phyloP scores from a whole-genome alignment of 2,888 invertebrate genomes.

The Drymonia ruficornis region DNA sequence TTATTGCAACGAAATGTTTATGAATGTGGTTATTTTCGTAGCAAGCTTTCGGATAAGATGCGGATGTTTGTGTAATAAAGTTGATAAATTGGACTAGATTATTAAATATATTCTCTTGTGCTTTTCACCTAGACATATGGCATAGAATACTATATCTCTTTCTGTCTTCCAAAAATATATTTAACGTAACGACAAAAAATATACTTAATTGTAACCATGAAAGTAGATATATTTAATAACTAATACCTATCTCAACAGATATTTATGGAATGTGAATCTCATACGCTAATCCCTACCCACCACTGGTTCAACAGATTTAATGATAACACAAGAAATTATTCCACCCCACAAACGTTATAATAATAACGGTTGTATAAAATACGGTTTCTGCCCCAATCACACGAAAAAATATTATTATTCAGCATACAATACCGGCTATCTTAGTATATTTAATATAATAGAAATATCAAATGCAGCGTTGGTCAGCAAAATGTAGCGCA shows the following conservation, averaged over 20 bases:
- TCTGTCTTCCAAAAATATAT: no score
- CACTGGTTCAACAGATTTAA: constrained; percentile 15
- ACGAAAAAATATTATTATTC: constrained; percentile 34
- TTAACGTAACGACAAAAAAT: no score
- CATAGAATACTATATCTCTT: no score
- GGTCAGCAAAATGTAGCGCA: constrained; percentile 33
- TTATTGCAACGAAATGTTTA: constrained; percentile 3
- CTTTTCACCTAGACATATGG: neutral
- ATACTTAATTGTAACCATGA: no score
- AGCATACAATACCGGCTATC: constrained; percentile 36
- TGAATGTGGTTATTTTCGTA: constrained; percentile 2
- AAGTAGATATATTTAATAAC: neutral
- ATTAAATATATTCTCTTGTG: constrained; percentile 2
- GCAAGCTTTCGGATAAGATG: constrained; percentile 4
- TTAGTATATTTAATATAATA: constrained; percentile 29
- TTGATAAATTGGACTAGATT: constrained; percentile 1
- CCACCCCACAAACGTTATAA: constrained; percentile 18
- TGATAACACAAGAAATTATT: constrained; percentile 18
- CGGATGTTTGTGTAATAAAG: constrained; percentile 5
- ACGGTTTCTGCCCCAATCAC: constrained; percentile 21
- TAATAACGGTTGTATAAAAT: constrained; percentile 15
- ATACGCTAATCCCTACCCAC: neutral
- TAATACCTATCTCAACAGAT: constrained; percentile 3
- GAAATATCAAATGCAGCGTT: constrained; percentile 36
- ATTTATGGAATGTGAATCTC: neutral